Percentiles rank a stretch among this genome's conserved stretches.
These are phyloP conservation scores for Yponomeuta plumbellus DNA, from an alignment of 2,888 invertebrate genomes.

Conservation along the genomic window DNA sequence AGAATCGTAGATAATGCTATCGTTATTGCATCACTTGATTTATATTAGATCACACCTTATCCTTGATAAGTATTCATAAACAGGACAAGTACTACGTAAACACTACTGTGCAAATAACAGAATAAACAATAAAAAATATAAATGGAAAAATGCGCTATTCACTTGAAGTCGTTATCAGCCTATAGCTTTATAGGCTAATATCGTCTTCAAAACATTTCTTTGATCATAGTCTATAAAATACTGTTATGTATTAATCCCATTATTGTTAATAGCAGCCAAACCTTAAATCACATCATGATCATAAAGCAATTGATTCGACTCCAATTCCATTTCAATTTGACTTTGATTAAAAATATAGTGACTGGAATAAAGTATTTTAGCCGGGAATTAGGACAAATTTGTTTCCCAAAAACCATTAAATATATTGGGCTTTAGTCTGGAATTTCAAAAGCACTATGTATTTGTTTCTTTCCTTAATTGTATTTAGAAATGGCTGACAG, in stretches of 20 bases:
- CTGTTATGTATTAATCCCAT: not conserved
- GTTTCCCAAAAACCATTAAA: not conserved
- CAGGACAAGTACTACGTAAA: not conserved
- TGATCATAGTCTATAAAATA: not conserved
- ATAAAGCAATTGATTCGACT: not conserved
- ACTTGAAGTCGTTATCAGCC: too few species aligned
- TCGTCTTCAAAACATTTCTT: not conserved
- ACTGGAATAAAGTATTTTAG: not conserved
- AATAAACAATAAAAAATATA: not conserved
- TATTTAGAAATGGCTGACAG: too few species aligned
- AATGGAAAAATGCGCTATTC: not conserved
- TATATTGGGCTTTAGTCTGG: not conserved
- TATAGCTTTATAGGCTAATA: too few species aligned
- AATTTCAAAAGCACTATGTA: too few species aligned
- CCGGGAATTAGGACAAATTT: not conserved
- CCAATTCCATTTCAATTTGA: not conserved
- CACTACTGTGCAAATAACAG: not conserved
- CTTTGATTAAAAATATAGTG: not conserved
- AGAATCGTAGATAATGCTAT: conserved; percentile 13
- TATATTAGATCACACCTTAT: not conserved
- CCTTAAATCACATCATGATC: conserved; percentile 6
- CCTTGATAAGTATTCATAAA: not conserved
- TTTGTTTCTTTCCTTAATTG: too few species aligned
- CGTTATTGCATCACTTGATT: not conserved
- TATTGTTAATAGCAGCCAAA: conserved; percentile 15